Conservation (phyloP, 2,113 vertebrate species). For the Equus przewalskii region DNA sequence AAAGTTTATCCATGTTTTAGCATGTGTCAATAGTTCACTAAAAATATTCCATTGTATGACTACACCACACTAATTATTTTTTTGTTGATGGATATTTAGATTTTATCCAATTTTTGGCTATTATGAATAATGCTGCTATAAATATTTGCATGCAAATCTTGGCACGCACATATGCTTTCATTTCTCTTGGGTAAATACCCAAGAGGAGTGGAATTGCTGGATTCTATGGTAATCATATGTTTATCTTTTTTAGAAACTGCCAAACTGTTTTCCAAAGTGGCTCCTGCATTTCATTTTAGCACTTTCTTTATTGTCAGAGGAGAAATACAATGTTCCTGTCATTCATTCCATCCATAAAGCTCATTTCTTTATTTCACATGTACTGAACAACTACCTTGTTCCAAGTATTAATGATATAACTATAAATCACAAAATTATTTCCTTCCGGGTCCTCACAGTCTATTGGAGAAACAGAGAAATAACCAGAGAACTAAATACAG, state of each 20-base stretch:
- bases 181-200: slow-evolving; percentile 4
- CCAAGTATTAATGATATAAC: neutral
- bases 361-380: neutral
- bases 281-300: slow-evolving; percentile 23
- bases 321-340: neutral
- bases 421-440: neutral
- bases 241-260: slow-evolving; percentile 37
- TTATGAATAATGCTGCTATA: neutral
- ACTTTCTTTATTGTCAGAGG: neutral
- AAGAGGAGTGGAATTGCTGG: neutral
- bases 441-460: neutral
- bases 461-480: neutral
- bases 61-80: neutral
- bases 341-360: neutral
- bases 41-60: neutral
- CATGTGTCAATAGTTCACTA: neutral
- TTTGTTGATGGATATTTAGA: neutral
- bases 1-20: neutral
- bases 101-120: neutral
- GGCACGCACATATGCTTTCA: neutral
- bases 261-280: slow-evolving; percentile 1
- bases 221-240: neutral
- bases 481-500: neutral
- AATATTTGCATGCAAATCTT: slow-evolving; percentile 2
- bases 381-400: neutral